Base-by-base conservation (phyloP, 2,797 vertebrate genomes). In the Sebastes itinus region DNA sequence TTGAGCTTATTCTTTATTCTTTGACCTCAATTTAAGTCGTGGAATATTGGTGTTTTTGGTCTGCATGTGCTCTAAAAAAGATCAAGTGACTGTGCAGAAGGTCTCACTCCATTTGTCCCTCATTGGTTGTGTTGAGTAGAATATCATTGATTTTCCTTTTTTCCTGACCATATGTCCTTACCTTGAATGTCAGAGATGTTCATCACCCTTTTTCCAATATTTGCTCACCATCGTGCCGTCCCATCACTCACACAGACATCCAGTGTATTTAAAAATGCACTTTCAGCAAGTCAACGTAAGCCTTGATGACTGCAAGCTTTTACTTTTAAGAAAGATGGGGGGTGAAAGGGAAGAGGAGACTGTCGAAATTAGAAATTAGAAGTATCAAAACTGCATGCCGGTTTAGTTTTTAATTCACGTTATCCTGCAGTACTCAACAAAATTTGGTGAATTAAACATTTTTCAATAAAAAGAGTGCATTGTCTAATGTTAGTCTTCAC, bases 111-210 rank as follows among this genome's bases (percentile, higher is more conserved):
- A 90, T 86, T 86, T 88, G 78, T 82, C 68, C 80, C 73, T 81
- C 74, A 72, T 70, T 72, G 79, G 88, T 72, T 78, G 75, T 80
- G 75, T 80, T 81, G 78, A 90, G 82, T 80, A 81, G 76, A 84
- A 80, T 78, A 81, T 80, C 77, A 90, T 89, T 89, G 83, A 87
- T 89, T 86, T 66, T 74, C 10, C 55, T 49, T n/a, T n/a, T 22
- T 38, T n/a, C 49, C 65, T 62, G 60, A 72, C 78, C 66, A 85
- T 82, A 83, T 77, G 88, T 89, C 86, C 84, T 89, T 89, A 90
- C 81, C 72, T 89, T 85, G 78, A 88, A 82, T 85, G 82, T 84
- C 70, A 83, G 73, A 84, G 87, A 86, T 78, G 86, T 84, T 88
- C 80, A 87, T 91, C 75, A 82, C 73, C 77, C 54, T 11, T 82